A percentile compares a stretch with the other conserved stretches of the same genome.
Evolutionary conservation across 2,113 vertebrate species (phyloP).

Genomic region (Pavo muticus): DNA sequence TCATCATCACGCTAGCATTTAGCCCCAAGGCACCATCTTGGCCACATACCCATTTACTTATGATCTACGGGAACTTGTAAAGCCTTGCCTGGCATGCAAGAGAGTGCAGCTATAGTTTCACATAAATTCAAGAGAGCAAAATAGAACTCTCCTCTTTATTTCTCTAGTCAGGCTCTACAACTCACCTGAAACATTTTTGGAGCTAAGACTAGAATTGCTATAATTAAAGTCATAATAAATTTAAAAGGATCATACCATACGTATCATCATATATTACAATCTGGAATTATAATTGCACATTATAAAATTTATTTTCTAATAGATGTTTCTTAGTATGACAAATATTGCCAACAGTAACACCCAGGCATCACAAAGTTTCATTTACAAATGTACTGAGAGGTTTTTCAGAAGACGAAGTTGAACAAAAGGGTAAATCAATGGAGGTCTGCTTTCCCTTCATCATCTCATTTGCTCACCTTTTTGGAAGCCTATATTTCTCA

Average conservation of each 20-base stretch:
- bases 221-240: not conserved
- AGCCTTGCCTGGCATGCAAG: slow-evolving; percentile 1
- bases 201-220: not conserved
- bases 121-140: not conserved
- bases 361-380: not conserved
- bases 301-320: not conserved
- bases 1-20: slow-evolving; percentile 8
- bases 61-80: slow-evolving; percentile 7
- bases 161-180: not conserved
- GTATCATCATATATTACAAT: not conserved
- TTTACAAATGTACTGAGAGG: not conserved
- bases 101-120: not conserved
- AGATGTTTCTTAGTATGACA: not conserved
- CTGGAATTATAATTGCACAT: not conserved
- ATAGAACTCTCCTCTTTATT: not conserved
- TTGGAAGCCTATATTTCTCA: not conserved
- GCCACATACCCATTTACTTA: slow-evolving; percentile 7
- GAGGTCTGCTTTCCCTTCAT: not conserved
- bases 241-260: not conserved
- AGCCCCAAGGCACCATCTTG: slow-evolving; percentile 13
- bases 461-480: not conserved
- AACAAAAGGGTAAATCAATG: not conserved
- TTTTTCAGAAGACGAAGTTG: not conserved
- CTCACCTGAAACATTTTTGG: not conserved
- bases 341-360: not conserved